Conservation (phyloP, 2,888 invertebrate species). For the Drosophila gaucha region DNA sequence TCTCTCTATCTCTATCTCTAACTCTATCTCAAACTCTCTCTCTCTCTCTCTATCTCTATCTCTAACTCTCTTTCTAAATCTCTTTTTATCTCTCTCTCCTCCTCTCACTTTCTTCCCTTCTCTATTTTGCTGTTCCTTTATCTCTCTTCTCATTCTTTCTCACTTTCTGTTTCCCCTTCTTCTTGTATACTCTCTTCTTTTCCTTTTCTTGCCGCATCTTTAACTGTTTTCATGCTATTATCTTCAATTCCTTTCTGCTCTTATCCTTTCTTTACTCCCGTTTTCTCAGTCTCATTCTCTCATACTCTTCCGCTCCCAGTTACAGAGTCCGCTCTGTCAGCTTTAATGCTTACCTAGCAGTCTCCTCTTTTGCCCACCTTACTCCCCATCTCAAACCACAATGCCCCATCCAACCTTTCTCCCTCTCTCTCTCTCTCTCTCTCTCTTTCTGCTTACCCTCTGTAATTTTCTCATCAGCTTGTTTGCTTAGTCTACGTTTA, state of each 20-base stretch:
- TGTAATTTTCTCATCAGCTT: slow-evolving; percentile 2
- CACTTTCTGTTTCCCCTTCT: no score
- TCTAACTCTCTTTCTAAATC: no score
- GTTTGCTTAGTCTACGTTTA: slow-evolving; percentile 38
- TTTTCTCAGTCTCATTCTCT: neutral
- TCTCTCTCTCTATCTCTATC: no score
- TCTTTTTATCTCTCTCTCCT: neutral
- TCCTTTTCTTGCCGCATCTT: neutral
- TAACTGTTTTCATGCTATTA: neutral
- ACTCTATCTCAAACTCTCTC: neutral
- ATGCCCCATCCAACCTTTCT: neutral
- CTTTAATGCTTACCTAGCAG: neutral
- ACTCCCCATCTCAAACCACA: neutral
- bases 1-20: no score
- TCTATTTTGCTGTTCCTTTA: no score
- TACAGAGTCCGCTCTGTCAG: no score
- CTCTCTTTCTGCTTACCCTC: neutral
- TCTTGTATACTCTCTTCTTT: no score
- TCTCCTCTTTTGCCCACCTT: neutral
- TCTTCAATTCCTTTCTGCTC: neutral
- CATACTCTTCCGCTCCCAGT: no score
- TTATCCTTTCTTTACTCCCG: neutral
- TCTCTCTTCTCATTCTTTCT: neutral
- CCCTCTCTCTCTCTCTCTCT: neutral
- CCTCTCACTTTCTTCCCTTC: no score